Conservation (phyloP, 1,140 invertebrate genomes). For the Galleria mellonella region DNA sequence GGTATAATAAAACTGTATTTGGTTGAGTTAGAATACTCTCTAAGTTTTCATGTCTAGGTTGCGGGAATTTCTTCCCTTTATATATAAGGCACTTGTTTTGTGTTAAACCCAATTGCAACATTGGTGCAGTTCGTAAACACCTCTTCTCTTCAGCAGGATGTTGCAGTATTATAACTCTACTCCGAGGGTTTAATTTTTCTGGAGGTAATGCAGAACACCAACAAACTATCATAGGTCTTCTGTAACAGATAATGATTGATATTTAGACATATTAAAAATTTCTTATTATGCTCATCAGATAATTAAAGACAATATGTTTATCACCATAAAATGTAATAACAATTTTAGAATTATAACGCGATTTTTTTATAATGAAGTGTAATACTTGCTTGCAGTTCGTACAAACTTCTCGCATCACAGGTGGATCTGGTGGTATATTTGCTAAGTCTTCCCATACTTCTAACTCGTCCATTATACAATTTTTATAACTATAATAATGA, state of each 20-base stretch:
- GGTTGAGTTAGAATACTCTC: slow-evolving; percentile 79
- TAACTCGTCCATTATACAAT: slow-evolving; percentile 54
- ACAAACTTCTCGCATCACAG: slow-evolving; percentile 81
- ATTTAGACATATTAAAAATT: slow-evolving; percentile 1
- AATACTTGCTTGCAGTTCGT: slow-evolving; percentile 80
- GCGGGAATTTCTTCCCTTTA: slow-evolving; percentile 90
- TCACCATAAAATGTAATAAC: too few relatives aligned
- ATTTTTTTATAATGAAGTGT: too few relatives aligned
- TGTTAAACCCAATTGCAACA: slow-evolving; percentile 85
- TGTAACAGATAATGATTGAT: slow-evolving; percentile 58
- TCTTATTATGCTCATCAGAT: too few relatives aligned
- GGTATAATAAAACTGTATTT: slow-evolving; percentile 89
- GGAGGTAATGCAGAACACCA: slow-evolving; percentile 90
- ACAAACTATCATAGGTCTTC: slow-evolving; percentile 89
- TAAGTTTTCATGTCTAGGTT: slow-evolving; percentile 79
- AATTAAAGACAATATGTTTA: too few relatives aligned
- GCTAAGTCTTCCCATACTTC: slow-evolving; percentile 81
- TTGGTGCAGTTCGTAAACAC: slow-evolving; percentile 90
- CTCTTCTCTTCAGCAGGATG: slow-evolving; percentile 95
- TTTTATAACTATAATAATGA: too few relatives aligned
- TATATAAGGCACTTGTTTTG: slow-evolving; percentile 84
- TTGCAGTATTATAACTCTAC: slow-evolving; percentile 88
- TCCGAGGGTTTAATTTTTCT: slow-evolving; percentile 78
- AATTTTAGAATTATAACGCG: too few relatives aligned
- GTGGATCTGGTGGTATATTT: slow-evolving; percentile 83